These are phyloP conservation scores for Zaprionus camerounensis DNA, from an alignment of 1,140 invertebrate species.

Conservation along the genomic window DNA sequence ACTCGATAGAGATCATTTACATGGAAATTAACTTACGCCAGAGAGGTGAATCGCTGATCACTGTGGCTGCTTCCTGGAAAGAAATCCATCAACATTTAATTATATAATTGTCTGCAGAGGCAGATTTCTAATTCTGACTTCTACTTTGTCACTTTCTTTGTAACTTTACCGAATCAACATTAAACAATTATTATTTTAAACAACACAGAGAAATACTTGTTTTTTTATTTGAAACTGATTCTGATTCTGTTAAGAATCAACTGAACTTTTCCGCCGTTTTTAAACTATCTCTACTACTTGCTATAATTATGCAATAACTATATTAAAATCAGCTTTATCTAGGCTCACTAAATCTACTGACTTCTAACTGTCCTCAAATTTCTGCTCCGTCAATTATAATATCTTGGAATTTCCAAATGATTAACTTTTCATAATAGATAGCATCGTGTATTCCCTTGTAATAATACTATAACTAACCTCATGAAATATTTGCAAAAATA, in stretches of 20 bases:
- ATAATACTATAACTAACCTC: background rate
- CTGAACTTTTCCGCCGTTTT: no score
- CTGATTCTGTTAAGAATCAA: no score
- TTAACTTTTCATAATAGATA: no score
- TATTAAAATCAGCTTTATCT: no score
- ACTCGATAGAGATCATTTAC: constrained; percentile 5
- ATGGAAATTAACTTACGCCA: background rate
- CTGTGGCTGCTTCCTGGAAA: background rate
- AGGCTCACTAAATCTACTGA: no score
- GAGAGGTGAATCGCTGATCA: background rate
- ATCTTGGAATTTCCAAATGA: no score
- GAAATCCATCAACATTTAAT: background rate
- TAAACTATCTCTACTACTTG: no score
- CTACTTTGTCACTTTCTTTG: background rate
- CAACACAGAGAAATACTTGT: no score
- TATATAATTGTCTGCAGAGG: background rate
- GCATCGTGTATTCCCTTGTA: background rate
- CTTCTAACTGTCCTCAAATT: no score
- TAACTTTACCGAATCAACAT: background rate
- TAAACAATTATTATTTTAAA: background rate
- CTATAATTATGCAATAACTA: no score
- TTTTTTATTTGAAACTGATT: no score
- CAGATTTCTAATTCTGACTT: background rate
- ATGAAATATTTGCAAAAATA: background rate
- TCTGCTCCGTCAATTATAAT: no score